A percentile compares a stretch with the other conserved stretches of the same genome.
Conservation (phyloP, 2,797 vertebrate genomes). For the Synaphobranchus kaupii region DNA sequence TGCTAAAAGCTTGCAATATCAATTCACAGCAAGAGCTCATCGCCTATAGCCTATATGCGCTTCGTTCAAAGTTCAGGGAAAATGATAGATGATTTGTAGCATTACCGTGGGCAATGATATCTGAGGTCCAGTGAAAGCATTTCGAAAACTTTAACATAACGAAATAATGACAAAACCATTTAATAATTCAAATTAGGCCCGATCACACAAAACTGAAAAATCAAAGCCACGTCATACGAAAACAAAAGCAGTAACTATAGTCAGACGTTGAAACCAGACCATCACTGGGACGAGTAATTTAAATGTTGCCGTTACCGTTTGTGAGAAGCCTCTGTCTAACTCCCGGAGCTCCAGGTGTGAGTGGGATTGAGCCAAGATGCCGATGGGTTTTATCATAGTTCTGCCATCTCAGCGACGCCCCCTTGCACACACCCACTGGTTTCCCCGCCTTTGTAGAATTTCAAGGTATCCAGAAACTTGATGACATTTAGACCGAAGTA, state of each 20-base stretch:
- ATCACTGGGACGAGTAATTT: not conserved
- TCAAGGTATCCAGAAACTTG: conserved; percentile 64
- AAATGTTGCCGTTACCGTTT: conserved; percentile 67
- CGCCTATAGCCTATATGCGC: not conserved
- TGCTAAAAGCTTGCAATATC: not conserved
- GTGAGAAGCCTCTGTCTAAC: conserved; percentile 59
- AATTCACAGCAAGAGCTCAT: not conserved
- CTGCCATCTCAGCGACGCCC: conserved; percentile 55
- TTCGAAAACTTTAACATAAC: too few species aligned
- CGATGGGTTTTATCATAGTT: conserved; percentile 61
- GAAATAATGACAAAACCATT: not conserved
- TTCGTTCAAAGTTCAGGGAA: not conserved
- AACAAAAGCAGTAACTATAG: not conserved
- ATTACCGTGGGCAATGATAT: not conserved
- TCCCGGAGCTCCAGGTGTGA: conserved; percentile 62
- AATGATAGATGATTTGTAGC: not conserved
- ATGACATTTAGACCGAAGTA: not conserved
- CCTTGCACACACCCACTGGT: conserved; percentile 32
- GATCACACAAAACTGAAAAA: not conserved
- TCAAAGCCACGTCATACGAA: not conserved
- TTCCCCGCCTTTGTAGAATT: conserved; percentile 65
- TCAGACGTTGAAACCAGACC: not conserved
- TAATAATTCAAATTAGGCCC: too few species aligned
- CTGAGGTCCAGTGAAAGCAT: too few species aligned
- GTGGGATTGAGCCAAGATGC: conserved; percentile 53